Percentiles rank a stretch among this genome's conserved stretches.
These are phyloP conservation scores for Leptopilina boulardi DNA, from an alignment of 1,140 invertebrate genomes.

Conservation along the genomic window DNA sequence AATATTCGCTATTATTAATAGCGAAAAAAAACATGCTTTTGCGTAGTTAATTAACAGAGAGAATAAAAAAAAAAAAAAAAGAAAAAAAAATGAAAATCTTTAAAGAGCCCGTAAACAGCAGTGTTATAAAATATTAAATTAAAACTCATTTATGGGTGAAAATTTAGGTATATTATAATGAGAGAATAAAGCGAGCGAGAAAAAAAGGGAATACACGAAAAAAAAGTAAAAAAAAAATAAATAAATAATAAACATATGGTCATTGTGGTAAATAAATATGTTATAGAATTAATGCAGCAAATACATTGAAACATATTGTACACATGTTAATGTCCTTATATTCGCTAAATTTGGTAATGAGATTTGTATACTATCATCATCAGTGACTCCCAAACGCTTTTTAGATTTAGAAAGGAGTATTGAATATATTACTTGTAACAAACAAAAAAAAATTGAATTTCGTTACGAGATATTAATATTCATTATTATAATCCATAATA, in stretches of 20 bases:
- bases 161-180: background rate
- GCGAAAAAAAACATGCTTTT: slow-evolving; percentile 10
- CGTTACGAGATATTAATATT: background rate
- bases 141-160: slow-evolving; percentile 20
- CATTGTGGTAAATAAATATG: slow-evolving; percentile 28
- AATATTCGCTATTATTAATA: slow-evolving; percentile 15
- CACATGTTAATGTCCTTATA: slow-evolving; percentile 30
- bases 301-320: slow-evolving; percentile 32
- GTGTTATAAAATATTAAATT: slow-evolving; percentile 17
- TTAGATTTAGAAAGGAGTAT: slow-evolving; percentile 27
- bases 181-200: background rate
- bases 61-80: background rate
- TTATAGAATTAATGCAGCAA: slow-evolving; percentile 27
- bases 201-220: background rate
- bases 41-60: slow-evolving; percentile 14
- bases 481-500: background rate
- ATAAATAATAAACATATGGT: background rate
- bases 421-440: background rate
- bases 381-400: slow-evolving; percentile 25
- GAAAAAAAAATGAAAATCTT: too few species aligned
- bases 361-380: slow-evolving; percentile 32
- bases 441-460: background rate
- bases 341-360: slow-evolving; percentile 28
- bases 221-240: background rate
- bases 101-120: slow-evolving; percentile 20